Base-by-base conservation (phyloP, 2,797 vertebrate species). In the Vultur gryphus region DNA sequence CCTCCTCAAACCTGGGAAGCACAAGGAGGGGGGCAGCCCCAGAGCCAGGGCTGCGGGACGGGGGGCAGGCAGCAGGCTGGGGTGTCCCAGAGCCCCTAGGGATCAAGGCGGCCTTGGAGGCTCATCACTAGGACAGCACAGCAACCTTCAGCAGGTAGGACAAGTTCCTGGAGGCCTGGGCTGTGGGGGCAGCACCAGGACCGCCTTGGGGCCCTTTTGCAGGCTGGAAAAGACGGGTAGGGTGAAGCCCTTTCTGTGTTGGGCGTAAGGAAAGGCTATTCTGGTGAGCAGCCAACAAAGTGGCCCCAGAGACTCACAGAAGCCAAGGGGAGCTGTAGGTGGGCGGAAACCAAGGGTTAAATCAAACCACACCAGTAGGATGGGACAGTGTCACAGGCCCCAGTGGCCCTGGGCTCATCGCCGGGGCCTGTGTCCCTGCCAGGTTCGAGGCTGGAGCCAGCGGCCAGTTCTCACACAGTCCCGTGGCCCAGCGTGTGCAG, bases 241-340 rank as follows among this genome's bases (percentile, higher is more conserved):
- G 39, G 87, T 51, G 76, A 92, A 97, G 90, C 82, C 94, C 73
- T 46, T 90, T 62, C 77, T 0, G 0, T 59, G 35, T 37, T 3
- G 39, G 43, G 64, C 0, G 4, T 10, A 21, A 86, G 88, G 52
- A 92, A 64, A 93, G 84, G 91, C 78, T 83, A 18, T 84, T 97
- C 55, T 61, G 84, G 76, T 94, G 93, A 95, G 95, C 96, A 94
- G 93, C 72, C 49, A 85, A 84, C 84, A 82, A 77, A 83, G 92
- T 37, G 72, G 84, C 84, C 81, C 79, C 92, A 41, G 46, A 73
- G 93, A 90, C 92, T 92, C 37, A 39, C 61, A 85, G 84, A 96
- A 96, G 96, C 95, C 96, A 86, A 84, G 84, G 84, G 90, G 54
- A 92, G 81, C 92, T 94, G 88, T 59, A 78, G 95, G 79, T 95